These are phyloP conservation scores for Drosophila vallismaia DNA, from an alignment of 2,888 invertebrate species.

Conservation along the genomic window DNA sequence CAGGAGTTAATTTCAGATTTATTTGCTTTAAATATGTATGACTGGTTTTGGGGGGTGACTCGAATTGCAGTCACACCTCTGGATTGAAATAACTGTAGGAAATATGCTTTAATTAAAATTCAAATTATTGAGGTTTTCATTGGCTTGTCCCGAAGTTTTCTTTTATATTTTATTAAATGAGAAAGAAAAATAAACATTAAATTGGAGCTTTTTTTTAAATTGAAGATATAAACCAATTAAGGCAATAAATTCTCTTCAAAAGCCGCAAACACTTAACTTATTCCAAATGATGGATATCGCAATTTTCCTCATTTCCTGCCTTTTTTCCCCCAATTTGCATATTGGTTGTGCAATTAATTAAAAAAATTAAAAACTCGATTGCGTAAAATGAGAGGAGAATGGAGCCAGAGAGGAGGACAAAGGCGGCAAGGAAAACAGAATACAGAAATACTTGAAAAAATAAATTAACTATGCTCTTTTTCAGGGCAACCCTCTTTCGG, in stretches of 20 bases:
- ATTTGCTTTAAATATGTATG: constrained; percentile 29
- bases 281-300: not conserved
- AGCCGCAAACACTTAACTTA: not conserved
- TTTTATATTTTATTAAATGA: too few relatives aligned
- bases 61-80: not conserved
- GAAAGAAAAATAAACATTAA: too few relatives aligned
- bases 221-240: not conserved
- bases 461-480: constrained; percentile 59
- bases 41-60: not conserved
- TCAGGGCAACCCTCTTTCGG: constrained; percentile 4
- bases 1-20: constrained; percentile 43
- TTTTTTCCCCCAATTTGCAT: constrained; percentile 53
- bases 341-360: constrained; percentile 65
- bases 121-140: too few relatives aligned
- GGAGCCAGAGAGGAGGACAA: constrained; percentile 7
- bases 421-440: constrained; percentile 24
- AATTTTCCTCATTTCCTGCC: not conserved
- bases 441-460: constrained; percentile 44
- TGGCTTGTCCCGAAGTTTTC: too few relatives aligned
- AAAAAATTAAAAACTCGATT: constrained; percentile 72
- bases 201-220: too few relatives aligned
- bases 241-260: not conserved
- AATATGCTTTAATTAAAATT: too few relatives aligned
- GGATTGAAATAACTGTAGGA: too few relatives aligned
- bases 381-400: constrained; percentile 42